Percentiles rank a stretch among this genome's conserved stretches.
These are phyloP conservation scores for Sparidentex hasta DNA, from an alignment of 2,797 vertebrate species.

Conservation along the genomic window DNA sequence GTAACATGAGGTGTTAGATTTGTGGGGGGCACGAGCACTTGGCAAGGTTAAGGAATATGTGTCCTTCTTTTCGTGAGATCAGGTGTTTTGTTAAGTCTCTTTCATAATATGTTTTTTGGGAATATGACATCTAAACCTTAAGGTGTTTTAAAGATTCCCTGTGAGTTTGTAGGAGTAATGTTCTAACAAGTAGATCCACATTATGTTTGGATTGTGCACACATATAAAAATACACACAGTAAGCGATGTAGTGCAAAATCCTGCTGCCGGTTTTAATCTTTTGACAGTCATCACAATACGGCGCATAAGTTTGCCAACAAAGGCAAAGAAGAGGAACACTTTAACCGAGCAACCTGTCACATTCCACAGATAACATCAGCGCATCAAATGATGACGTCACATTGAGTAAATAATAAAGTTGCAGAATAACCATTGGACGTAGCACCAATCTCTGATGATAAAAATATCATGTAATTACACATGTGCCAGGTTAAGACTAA, in stretches of 20 bases:
- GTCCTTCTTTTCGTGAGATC: slow-evolving; percentile 19
- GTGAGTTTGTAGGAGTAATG: neutral
- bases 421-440: neutral
- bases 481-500: neutral
- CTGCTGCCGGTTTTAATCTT: neutral
- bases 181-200: neutral
- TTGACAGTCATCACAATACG: neutral
- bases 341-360: neutral
- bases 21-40: slow-evolving; percentile 24
- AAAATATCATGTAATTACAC: neutral
- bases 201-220: neutral
- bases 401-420: neutral
- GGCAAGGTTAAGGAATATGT: slow-evolving; percentile 13
- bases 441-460: neutral
- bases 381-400: neutral
- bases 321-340: neutral
- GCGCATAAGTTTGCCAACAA: no score
- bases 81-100: slow-evolving; percentile 10
- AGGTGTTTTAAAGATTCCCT: neutral
- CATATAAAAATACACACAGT: no score
- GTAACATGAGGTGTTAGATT: slow-evolving; percentile 67
- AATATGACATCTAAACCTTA: neutral
- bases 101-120: neutral
- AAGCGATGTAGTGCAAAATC: neutral
- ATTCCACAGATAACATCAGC: neutral